Base-by-base conservation (phyloP, 2,797 vertebrate genomes). In the Cyclura pinguis region DNA sequence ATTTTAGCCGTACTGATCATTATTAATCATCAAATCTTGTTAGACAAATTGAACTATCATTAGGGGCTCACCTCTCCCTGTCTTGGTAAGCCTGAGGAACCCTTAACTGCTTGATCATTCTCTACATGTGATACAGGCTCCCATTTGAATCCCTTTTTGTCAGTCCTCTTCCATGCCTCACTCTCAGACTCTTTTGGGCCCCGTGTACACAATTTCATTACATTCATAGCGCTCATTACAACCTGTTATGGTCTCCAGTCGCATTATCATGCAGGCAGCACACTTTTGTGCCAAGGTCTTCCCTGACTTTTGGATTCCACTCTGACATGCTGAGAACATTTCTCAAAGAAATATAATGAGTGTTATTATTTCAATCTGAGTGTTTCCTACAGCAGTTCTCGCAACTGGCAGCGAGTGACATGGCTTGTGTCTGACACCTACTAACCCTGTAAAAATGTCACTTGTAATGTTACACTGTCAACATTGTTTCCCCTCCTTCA, bases 11-110 rank as follows among this genome's bases (percentile, higher is more conserved):
- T 1, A 47, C n/a, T 92, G 92, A 88, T 80, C 90, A 92, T 93
- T 92, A 92, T 88, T 94, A 95, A 93, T 95, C 90, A 93, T 93
- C n/a, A 93, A 87, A 74, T 80, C 94, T 91, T 93, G 90, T 93
- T 92, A 93, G 80, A 83, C 55, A 91, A 72, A 77, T n/a, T 64
- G 77, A 93, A 78, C 47, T 87, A 74, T 84, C 91, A 89, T 89
- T 92, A 92, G 87, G 86, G 90, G 87, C 77, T 93, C 0, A n/a
- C 84, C 42, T 94, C 92, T 93, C 62, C n/a, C 87, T 81, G 72
- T 91, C 88, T 92, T 87, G 29, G 59, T 90, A 91, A 85, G 77
- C 77, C 84, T 90, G 59, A 88, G 57, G 52, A 50, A 80, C 82
- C 86, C 59, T 89, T 90, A 91, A 80, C 76, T 94, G 83, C 88